Percentiles rank a stretch among this genome's conserved stretches.
Evolutionary conservation across 2,797 vertebrate genomes (phyloP).

Genomic region (Margarornis squamiger): DNA sequence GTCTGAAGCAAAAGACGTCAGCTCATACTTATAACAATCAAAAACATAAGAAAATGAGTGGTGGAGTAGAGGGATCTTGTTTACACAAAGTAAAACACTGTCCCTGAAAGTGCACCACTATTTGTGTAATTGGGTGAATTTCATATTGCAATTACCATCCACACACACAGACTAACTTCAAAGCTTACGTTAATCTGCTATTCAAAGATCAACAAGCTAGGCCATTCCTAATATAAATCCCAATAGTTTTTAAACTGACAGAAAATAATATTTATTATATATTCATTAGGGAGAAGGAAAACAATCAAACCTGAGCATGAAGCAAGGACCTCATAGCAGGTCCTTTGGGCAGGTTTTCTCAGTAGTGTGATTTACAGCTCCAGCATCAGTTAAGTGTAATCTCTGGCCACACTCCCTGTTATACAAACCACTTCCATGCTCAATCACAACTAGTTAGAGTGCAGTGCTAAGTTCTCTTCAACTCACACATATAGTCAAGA

Average conservation of each 20-base stretch:
- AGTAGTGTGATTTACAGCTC: conserved; percentile 34
- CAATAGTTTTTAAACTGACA: background rate
- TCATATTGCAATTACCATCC: background rate
- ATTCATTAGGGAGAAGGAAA: background rate
- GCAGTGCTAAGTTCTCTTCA: background rate
- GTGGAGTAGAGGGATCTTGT: background rate
- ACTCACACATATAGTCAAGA: background rate
- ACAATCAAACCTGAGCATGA: background rate
- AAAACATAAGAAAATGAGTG: background rate
- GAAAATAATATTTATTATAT: background rate
- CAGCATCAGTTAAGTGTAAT: background rate
- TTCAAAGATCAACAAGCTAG: background rate
- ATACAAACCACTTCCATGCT: conserved; percentile 27
- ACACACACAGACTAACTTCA: background rate
- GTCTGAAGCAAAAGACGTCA: background rate
- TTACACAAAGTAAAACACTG: background rate
- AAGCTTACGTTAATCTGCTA: background rate
- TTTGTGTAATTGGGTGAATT: background rate
- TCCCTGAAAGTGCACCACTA: accelerated
- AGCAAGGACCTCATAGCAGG: background rate
- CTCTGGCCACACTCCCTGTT: background rate
- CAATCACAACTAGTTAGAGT: background rate
- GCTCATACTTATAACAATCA: background rate
- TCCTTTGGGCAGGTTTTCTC: conserved; percentile 1
- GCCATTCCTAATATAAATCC: background rate